These are phyloP conservation scores for Pseudocheirus occidentalis DNA, from an alignment of 2,797 vertebrate species.

Conservation along the genomic window DNA sequence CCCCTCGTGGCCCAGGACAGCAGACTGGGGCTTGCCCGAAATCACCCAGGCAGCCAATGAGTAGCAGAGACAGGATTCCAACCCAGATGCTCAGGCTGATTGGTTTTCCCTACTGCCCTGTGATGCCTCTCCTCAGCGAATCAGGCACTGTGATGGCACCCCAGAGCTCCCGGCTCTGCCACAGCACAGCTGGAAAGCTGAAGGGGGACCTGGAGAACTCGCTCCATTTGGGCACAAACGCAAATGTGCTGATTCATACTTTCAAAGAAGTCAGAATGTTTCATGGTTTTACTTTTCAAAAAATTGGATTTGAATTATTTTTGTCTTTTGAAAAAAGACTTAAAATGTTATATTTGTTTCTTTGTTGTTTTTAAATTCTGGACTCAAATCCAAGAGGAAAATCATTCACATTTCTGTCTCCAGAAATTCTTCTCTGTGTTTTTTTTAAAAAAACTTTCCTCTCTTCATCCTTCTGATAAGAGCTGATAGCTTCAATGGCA, in stretches of 20 bases:
- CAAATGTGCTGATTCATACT: slow-evolving; percentile 5
- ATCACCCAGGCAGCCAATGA: neutral
- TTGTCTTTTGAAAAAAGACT: neutral
- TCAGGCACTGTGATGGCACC: neutral
- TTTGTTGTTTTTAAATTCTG: slow-evolving; percentile 6
- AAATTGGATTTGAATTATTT: no score
- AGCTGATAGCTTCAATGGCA: neutral
- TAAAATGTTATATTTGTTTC: neutral
- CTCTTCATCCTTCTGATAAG: neutral
- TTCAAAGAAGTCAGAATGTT: slow-evolving; percentile 17
- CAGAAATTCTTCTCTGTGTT: neutral
- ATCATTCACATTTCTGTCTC: neutral
- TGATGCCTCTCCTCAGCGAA: neutral
- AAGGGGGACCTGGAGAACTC: neutral
- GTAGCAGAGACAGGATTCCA: neutral
- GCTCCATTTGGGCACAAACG: neutral
- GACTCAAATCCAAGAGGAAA: neutral
- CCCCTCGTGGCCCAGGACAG: neutral
- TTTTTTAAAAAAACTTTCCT: neutral
- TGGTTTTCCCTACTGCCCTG: neutral
- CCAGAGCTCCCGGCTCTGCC: neutral
- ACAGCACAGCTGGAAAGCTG: neutral
- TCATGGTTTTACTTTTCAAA: slow-evolving; percentile 20
- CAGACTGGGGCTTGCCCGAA: neutral
- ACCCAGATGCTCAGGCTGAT: neutral